Conservation (phyloP, 2,113 vertebrate genomes). For the Scatophagus argus region DNA sequence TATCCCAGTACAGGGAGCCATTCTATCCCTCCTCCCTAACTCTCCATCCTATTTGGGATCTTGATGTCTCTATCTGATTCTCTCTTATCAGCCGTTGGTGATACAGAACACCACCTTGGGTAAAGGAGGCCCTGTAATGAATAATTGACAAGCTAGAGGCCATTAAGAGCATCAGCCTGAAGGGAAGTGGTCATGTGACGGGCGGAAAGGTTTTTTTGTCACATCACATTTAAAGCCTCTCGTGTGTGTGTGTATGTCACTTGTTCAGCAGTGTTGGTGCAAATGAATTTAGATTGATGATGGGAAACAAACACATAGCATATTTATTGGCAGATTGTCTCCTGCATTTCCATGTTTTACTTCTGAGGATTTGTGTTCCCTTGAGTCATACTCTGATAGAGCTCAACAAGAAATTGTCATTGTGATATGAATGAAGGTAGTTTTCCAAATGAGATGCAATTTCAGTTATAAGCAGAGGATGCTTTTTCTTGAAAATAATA, state of each 20-base stretch:
- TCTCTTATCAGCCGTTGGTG: conserved; percentile 62
- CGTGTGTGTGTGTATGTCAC: neutral
- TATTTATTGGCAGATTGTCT: conserved; percentile 10
- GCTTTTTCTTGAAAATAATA: too few relatives aligned
- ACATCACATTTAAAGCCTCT: conserved; percentile 43
- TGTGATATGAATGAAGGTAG: too few relatives aligned
- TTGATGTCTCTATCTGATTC: conserved; percentile 54
- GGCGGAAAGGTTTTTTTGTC: conserved; percentile 44
- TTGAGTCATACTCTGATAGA: neutral
- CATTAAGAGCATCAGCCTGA: conserved; percentile 75
- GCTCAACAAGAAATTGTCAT: too few relatives aligned
- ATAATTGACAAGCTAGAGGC: conserved; percentile 82
- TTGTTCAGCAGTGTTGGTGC: conserved; percentile 1
- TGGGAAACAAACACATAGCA: neutral
- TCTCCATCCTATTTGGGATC: conserved; percentile 46
- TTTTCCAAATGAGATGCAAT: too few relatives aligned
- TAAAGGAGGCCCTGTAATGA: conserved; percentile 70
- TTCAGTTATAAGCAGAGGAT: too few relatives aligned
- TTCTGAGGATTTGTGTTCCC: neutral
- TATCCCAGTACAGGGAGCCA: conserved; percentile 47
- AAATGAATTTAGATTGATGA: conserved; percentile 34
- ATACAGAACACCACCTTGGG: conserved; percentile 70
- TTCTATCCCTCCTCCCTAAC: conserved; percentile 23
- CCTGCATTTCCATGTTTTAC: neutral
- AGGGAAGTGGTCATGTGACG: conserved; percentile 68